Base-by-base conservation (phyloP, 92 coral and sea anemone species). In the Porites divaricata region DNA sequence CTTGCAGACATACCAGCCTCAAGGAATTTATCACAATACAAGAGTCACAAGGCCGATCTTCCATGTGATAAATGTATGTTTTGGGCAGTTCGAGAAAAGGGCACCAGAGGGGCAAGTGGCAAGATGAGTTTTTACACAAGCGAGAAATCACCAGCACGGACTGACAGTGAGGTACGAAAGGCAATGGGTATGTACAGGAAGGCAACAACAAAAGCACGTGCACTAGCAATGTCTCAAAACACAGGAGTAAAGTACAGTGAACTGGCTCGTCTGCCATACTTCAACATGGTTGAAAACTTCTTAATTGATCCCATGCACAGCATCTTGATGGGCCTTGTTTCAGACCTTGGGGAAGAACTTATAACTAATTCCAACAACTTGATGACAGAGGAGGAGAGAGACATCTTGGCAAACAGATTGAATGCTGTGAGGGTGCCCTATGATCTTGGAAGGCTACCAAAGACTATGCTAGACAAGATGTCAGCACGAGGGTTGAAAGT, bases 361-460 rank as follows among this genome's bases (percentile, higher is more conserved):
- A 76, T 59, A 11, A 63, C 41, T 6, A 67, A 20, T 9, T 65
- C 56, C 49, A 56, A 67, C 7, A 53, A 41, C 15, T 85, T 79
- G 23, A 85, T 88, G 13, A 16, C 70, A 48, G 78, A 67, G 2
- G 52, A 70, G 52, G 84, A 74, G 17, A 67, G 62, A 10, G 70
- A 73, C 11, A 61, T 41, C 24, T 83, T 88, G 49, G 45, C 70
- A 54, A 41, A 59, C 49, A 66, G 91, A n/a, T 35, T 88, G 81
- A 76, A 88, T 56, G 26, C 64, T 7, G 56, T 88, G 82, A 72
- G 67, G 51, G 68, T 88, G 10, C 88, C 88, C 7, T 75, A 79
- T 70, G 91, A 88, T 67, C 69, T 88, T 23, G 88, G 91, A 50
- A 78, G 91, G 48, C 82, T 83, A 2, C 88, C 91, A 59, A 57